Evolutionary conservation across 2,888 invertebrate species (phyloP).

Genomic region (Copidosoma aretas): DNA sequence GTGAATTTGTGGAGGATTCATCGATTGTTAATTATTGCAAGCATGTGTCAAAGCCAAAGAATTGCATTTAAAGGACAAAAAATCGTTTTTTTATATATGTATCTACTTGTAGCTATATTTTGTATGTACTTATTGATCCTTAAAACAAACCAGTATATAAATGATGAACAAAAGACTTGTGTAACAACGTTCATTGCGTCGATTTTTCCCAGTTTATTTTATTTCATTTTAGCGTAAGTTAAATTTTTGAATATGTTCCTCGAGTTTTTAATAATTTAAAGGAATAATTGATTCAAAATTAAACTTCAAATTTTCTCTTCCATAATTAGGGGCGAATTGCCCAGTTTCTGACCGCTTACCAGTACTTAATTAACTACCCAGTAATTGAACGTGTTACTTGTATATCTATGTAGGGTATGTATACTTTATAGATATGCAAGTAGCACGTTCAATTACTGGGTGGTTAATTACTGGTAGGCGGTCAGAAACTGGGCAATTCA

Average conservation of each 20-base stretch:
- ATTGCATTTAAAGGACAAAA: slow-evolving; percentile 54
- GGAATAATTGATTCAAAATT: slow-evolving; percentile 25
- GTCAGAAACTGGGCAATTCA: too few relatives aligned
- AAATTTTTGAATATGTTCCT: slow-evolving; percentile 28
- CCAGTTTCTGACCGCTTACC: too few relatives aligned
- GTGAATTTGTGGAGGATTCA: slow-evolving; percentile 29
- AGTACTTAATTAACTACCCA: too few relatives aligned
- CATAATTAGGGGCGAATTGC: too few relatives aligned
- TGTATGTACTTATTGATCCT: slow-evolving; percentile 41
- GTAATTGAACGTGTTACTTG: too few relatives aligned
- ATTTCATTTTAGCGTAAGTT: slow-evolving; percentile 14
- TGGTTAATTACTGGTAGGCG: too few relatives aligned
- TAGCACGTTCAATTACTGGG: too few relatives aligned
- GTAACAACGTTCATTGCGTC: slow-evolving; percentile 15
- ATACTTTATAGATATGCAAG: too few relatives aligned
- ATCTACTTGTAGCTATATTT: slow-evolving; percentile 22
- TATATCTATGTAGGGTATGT: too few relatives aligned
- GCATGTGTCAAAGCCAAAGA: slow-evolving; percentile 57
- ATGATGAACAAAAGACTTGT: slow-evolving; percentile 21
- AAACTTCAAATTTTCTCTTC: too few relatives aligned
- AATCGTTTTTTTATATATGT: slow-evolving; percentile 42
- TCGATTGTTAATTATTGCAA: slow-evolving; percentile 34
- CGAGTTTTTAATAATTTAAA: slow-evolving; percentile 15
- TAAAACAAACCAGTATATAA: slow-evolving; percentile 9
- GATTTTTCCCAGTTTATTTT: slow-evolving; percentile 14